Evolutionary conservation across 2,888 invertebrate genomes (phyloP).

Genomic region (Oasisia sp.): DNA sequence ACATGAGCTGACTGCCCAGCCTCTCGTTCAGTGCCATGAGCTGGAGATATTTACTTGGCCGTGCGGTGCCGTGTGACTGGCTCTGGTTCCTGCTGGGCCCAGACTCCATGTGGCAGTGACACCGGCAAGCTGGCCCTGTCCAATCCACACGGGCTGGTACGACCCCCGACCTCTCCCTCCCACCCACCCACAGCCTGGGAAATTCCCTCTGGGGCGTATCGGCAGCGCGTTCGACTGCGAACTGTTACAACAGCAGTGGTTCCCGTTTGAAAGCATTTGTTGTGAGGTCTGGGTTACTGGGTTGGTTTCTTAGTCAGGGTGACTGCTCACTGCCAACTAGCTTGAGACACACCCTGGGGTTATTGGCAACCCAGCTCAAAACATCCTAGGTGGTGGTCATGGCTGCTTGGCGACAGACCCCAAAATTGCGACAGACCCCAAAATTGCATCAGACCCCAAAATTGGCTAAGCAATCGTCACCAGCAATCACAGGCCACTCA

Average conservation of each 20-base stretch:
- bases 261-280: background rate
- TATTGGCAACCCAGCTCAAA: background rate
- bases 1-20: background rate
- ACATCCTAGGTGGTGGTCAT: background rate
- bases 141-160: constrained; percentile 5
- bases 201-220: background rate
- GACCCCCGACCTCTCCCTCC: background rate
- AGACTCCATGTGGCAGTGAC: background rate
- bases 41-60: background rate
- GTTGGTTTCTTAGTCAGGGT: background rate
- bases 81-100: background rate
- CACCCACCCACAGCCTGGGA: background rate
- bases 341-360: background rate
- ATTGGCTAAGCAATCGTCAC: background rate
- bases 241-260: background rate
- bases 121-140: background rate
- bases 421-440: no score
- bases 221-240: background rate
- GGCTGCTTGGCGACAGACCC: background rate
- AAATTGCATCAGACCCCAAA: no score
- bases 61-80: background rate
- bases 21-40: background rate
- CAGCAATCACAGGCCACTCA: background rate
- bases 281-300: background rate
- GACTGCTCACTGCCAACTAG: background rate